Evolutionary conservation across 2,113 vertebrate species (phyloP).

Genomic region (Entomyzon cyanotis): DNA sequence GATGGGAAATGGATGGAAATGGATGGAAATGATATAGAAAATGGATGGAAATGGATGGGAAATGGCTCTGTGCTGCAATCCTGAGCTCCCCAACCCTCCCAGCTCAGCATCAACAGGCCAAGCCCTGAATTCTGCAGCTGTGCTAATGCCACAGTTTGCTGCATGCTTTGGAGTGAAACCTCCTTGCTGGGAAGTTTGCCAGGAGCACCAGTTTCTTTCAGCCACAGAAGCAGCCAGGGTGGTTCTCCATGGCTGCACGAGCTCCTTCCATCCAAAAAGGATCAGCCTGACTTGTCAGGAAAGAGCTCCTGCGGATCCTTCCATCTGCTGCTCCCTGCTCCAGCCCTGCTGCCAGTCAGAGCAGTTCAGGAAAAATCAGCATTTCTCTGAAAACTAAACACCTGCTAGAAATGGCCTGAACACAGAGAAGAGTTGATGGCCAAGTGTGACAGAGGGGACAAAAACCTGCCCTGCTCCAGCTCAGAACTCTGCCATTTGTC

Average conservation of each 20-base stretch:
- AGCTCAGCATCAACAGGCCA: background rate
- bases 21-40: too few species aligned
- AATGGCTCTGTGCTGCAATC: background rate
- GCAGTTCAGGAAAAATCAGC: background rate
- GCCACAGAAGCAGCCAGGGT: background rate
- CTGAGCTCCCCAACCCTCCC: background rate
- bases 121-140: background rate
- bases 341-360: background rate
- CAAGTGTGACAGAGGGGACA: background rate
- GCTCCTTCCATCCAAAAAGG: background rate
- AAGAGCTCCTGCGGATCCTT: background rate
- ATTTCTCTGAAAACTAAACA: background rate
- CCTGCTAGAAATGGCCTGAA: background rate
- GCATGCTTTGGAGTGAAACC: background rate
- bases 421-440: background rate
- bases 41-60: too few species aligned
- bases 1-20: background rate
- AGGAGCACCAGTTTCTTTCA: background rate
- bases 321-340: constrained; percentile 11
- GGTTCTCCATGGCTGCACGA: background rate
- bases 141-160: background rate
- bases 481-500: background rate
- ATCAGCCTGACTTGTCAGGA: background rate
- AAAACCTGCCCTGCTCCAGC: background rate
- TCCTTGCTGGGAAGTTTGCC: background rate